Base-by-base conservation (phyloP, 2,113 vertebrate genomes). In the Pterocles burchelli region DNA sequence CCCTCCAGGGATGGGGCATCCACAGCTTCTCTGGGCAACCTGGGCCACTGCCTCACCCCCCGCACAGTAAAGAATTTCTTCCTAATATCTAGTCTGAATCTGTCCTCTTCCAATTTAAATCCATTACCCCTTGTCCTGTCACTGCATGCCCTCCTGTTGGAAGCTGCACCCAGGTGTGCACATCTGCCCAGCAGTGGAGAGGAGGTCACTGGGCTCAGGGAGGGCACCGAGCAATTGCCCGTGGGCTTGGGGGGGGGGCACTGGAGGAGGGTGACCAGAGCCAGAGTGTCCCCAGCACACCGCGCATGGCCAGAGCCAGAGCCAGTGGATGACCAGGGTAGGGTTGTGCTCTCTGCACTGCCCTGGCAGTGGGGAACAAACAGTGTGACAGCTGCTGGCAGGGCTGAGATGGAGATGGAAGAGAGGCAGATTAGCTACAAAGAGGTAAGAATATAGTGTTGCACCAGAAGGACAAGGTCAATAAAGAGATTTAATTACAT, bases 121-220 rank as follows among this genome's bases (percentile, higher is more conserved):
- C 38, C 38, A 38, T 38, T 38, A 38, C 38, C 38, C 38, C 38
- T 38, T 38, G 38, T 38, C 38, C 38, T 38, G 38, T 38, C 38
- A 38, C 38, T 38, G 38, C 38, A 38, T 38, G 38, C 46, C 55
- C 29, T 10, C 8, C 45, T 58, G 38, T 57, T 71, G 55, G 70
- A 48, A 59, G 17, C 74, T 43, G 63, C 20, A 9, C 22, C 61
- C 34, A 18, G 55, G 68, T 34, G 49, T 10, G 10, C 75, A 59
- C 57, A n/a, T 58, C n/a, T 43, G 38, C 28, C 59, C 4, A 1
- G 7, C 8, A 6, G 20, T 0, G 0, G 17, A 72, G 8, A 13
- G 28, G 33, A 76, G 7, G 22, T 5, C 65, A 5, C 38, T 9
- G 38, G 45, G 46, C 34, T 55, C 41, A 21, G 17, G 52, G 28